phyloP scores from a whole-genome alignment of 1,140 invertebrate species.

The Mizuhopecten yessoensis region DNA sequence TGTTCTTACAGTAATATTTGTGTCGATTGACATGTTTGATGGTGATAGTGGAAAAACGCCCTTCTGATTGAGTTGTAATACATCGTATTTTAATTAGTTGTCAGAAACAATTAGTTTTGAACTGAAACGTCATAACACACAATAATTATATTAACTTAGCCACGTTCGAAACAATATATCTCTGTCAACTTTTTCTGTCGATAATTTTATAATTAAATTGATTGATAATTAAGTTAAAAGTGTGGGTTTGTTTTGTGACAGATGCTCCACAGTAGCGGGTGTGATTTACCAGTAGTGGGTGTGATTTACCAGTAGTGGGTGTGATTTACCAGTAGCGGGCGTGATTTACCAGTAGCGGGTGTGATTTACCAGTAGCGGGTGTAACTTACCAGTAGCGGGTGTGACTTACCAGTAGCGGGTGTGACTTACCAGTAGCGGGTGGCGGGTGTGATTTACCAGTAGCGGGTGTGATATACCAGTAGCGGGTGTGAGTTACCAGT shows the following conservation, averaged over 20 bases:
- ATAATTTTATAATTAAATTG: not conserved
- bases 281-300: no score
- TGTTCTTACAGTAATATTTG: not conserved
- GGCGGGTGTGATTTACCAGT: no score
- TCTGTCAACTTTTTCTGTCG: not conserved
- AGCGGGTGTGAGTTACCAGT: no score
- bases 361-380: no score
- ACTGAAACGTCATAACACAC: not conserved
- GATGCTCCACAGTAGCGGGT: not conserved
- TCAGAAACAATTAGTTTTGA: not conserved
- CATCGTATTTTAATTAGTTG: constrained; percentile 19
- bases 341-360: no score
- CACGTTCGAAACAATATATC: not conserved
- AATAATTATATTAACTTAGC: not conserved
- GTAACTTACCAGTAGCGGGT: no score
- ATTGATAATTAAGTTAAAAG: not conserved
- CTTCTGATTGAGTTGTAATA: not conserved
- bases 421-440: no score
- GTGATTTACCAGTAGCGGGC: no score
- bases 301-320: no score
- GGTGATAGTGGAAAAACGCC: not conserved
- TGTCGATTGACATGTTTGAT: not conserved
- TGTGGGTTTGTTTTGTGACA: no score
- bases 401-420: no score
- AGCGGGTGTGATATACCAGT: no score